Conservation (phyloP, 2,888 invertebrate genomes). For the Plagodis pulveraria region DNA sequence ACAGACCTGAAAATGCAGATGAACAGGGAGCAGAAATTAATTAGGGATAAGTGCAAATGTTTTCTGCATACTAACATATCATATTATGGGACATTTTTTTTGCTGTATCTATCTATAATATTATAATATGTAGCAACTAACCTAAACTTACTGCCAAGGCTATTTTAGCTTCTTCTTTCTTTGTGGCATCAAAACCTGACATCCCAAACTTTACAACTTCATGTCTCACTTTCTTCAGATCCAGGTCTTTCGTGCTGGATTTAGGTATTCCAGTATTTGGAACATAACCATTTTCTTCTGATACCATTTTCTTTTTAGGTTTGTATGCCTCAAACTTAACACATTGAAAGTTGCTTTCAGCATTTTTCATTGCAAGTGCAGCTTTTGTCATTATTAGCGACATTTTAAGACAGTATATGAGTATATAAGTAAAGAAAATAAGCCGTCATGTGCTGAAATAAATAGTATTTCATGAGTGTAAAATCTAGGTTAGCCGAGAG, state of each 20-base stretch:
- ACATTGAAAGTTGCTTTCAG: slow-evolving; percentile 71
- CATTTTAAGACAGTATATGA: slow-evolving; percentile 47
- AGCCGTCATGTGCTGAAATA: no score
- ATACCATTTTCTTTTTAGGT: slow-evolving; percentile 67
- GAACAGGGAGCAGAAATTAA: no score
- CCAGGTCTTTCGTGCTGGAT: slow-evolving; percentile 79
- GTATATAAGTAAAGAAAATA: no score
- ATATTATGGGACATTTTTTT: no score
- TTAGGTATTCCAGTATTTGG: slow-evolving; percentile 35
- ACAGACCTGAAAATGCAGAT: no score
- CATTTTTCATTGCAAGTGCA: slow-evolving; percentile 73
- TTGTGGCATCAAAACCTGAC: slow-evolving; percentile 88
- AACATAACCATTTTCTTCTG: slow-evolving; percentile 38
- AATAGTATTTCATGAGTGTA: no score
- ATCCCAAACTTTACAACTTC: slow-evolving; percentile 95
- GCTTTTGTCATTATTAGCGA: slow-evolving; percentile 79
- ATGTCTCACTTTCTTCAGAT: slow-evolving; percentile 90
- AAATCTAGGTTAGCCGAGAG: no score
- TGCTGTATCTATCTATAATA: background rate
- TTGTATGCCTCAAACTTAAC: slow-evolving; percentile 82
- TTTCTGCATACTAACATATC: no score
- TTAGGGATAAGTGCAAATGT: no score
- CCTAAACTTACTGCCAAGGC: slow-evolving; percentile 92
- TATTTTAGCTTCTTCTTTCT: slow-evolving; percentile 91
- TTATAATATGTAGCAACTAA: background rate